These are phyloP conservation scores for Hypotaenidia philippensis DNA, from an alignment of 2,797 vertebrate species.

Conservation along the genomic window DNA sequence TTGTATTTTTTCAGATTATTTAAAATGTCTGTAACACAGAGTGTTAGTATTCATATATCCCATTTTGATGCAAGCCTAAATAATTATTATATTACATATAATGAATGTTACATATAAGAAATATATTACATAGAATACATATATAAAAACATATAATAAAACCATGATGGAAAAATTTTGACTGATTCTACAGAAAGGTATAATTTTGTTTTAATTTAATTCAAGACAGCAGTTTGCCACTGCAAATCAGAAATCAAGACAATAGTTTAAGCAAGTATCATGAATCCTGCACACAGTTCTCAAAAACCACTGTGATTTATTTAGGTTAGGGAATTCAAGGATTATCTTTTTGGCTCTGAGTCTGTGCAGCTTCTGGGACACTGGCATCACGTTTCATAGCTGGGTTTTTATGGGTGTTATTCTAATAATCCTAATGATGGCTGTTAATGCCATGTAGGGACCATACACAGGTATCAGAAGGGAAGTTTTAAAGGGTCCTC, in stretches of 20 bases:
- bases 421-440: background rate
- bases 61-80: background rate
- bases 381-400: background rate
- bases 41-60: accelerated
- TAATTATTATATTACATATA: background rate
- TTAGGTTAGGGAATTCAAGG: constrained; percentile 17
- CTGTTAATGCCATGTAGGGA: background rate
- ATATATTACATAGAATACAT: background rate
- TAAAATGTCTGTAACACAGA: background rate
- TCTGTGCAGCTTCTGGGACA: background rate
- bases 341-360: background rate
- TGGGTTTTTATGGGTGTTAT: background rate
- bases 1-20: background rate
- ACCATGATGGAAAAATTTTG: background rate
- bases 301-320: background rate
- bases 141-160: background rate
- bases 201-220: background rate
- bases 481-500: background rate
- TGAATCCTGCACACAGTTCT: background rate
- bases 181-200: background rate
- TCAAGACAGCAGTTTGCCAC: background rate
- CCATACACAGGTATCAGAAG: too few species aligned
- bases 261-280: background rate
- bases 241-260: background rate
- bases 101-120: background rate